A percentile compares a stretch with the other conserved stretches of the same genome.
phyloP scores from a whole-genome alignment of 2,888 invertebrate genomes.

The Acheta domesticus region DNA sequence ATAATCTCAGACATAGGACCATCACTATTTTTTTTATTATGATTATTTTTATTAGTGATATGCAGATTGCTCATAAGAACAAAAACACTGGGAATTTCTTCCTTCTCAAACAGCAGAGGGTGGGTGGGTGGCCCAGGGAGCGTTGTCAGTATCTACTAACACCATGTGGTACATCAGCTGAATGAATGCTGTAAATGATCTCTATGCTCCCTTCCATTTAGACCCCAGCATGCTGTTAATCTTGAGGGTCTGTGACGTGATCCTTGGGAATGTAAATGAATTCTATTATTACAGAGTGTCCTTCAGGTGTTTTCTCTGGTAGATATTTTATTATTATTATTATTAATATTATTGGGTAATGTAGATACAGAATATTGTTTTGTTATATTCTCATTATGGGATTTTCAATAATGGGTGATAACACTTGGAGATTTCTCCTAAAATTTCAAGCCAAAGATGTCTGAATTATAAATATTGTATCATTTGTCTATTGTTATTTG shows the following conservation, averaged over 20 bases:
- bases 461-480: conserved; percentile 24
- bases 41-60: background rate
- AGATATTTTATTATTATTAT: conserved; percentile 22
- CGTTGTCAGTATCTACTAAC: background rate
- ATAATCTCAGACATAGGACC: background rate
- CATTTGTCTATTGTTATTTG: conserved; percentile 19
- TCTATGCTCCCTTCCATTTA: too few species aligned
- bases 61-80: background rate
- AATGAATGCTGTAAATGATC: too few species aligned
- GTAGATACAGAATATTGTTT: conserved; percentile 8
- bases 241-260: background rate
- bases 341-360: conserved; percentile 12
- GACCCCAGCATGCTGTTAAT: background rate
- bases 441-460: conserved; percentile 9
- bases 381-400: background rate
- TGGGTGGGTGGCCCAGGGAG: background rate
- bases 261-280: background rate
- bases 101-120: background rate
- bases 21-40: background rate
- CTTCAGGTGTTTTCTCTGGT: conserved; percentile 20
- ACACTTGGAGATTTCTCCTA: background rate
- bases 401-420: background rate
- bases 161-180: too few species aligned
- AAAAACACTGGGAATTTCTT: background rate
- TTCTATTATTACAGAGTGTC: conserved; percentile 2